Evolutionary conservation across 1,140 invertebrate genomes (phyloP), one percentile per base, ranked within the genome.

Genomic region (Homalodisca vitripennis): DNA sequence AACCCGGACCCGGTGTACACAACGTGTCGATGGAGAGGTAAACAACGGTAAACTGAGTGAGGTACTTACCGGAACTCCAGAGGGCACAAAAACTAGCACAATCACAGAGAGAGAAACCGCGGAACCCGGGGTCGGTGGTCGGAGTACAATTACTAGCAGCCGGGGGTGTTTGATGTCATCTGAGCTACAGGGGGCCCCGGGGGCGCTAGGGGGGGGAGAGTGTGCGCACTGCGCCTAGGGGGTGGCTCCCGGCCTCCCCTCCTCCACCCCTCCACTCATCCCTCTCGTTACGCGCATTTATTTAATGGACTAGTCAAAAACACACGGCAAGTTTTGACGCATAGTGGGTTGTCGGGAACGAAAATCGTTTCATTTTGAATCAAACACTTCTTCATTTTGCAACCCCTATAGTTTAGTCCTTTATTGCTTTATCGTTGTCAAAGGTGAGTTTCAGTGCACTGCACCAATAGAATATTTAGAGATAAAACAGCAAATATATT

Each of bases 241-340:
- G 55, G 55, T 22, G 55, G 55, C 55, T 60, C 26, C 26, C 22
- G 55, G 55, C 55, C 55, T 26, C 55, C 48, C 48, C 12, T 53
- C 12, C 34, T 10, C 48, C 48, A 12, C 22, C 22, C 55, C 22
- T 60, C 55, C 22, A 22, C 55, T 26, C 6, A 10, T 3, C 1
- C 55, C 6, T 10, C 26, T 27, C 13, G 22, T 6, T 17, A 26
- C 24, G 14, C 55, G 55, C 55, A 60, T 30, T 27, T 27, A 30
- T 30, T 60, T 60, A 60, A 60, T 60, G 27, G 55, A 60, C 55
- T 60, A 60, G 55, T 60, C 55, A 60, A 60, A 60, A 60, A 60
- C 55, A 60, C 55, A 13, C 34, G 17, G n/a, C n/a, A n/a, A n/a
- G n/a, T n/a, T n/a, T n/a, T n/a, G n/a, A n/a, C n/a, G n/a, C n/a